Evolutionary conservation across 2,888 invertebrate species (phyloP), one percentile per base, ranked within the genome.

Genomic region (Drosophila siamana): DNA sequence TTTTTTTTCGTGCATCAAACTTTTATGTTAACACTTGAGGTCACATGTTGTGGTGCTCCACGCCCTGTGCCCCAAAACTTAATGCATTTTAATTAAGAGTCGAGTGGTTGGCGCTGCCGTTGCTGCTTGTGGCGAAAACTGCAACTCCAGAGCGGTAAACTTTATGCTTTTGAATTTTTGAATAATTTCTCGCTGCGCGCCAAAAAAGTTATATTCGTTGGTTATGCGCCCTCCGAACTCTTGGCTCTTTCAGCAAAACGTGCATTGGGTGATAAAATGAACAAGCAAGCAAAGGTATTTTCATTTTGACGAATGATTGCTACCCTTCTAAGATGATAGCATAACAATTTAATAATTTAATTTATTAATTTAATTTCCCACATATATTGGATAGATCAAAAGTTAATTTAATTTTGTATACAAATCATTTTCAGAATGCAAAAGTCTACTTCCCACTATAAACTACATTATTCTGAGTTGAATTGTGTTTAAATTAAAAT

Each of bases 71-170:
- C 54, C 51, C 54, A 73, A 76, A 76, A 76, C 73, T 78, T 73
- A 78, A 80, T 80, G 81, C 81, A 80, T 80, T 80, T 80, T 78
- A 81, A 80, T 80, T 78, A 78, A 68, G 76, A 69, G 57, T 50
- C 55, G 52, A 66, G 68, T 62, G 28, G 59, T 40, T 61, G 28
- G 41, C 33, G 62, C 43, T 50, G 41, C 50, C 30, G 33, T 47
- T 47, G 68, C 59, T 41, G 8, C 38, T 48, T 22, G 26, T 50
- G 60, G 22, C 30, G 24, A 26, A 38, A 43, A 54, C 54, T 64
- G 28, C 52, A 70, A 63, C 65, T 66, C 43, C 60, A 52, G 55
- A 61, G 46, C 55, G 36, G 33, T 61, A 70, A 80, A 75, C 54
- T 78, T 78, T 80, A 60, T 72, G 78, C 71, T 66, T 80, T 70